A percentile compares a stretch with the other conserved stretches of the same genome.
phyloP scores from a whole-genome alignment of 2,797 vertebrate genomes.

The Linurgus olivaceus region DNA sequence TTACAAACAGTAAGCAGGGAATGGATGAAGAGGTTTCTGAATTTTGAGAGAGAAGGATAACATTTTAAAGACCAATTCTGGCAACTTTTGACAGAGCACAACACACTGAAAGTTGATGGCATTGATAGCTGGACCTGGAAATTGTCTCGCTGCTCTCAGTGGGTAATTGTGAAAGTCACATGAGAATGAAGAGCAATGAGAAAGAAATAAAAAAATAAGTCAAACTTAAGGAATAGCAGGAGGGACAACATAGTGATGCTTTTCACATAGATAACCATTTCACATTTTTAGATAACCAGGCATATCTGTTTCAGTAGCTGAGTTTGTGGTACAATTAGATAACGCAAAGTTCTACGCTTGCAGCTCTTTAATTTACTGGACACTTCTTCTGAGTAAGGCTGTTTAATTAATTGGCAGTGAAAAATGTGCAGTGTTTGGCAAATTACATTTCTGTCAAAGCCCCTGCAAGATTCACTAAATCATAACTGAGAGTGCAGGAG shows the following conservation, averaged over 20 bases:
- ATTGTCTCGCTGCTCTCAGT: background rate
- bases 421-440: slow-evolving; percentile 63
- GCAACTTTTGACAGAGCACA: background rate
- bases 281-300: background rate
- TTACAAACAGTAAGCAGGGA: background rate
- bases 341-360: slow-evolving; percentile 41
- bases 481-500: background rate
- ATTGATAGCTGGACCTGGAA: background rate
- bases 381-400: slow-evolving; percentile 22
- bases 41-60: background rate
- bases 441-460: slow-evolving; percentile 55
- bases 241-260: background rate
- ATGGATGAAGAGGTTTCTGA: background rate
- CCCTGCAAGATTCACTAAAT: slow-evolving; percentile 52
- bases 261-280: background rate
- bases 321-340: slow-evolving; percentile 55
- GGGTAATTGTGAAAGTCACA: background rate
- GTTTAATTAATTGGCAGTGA: slow-evolving; percentile 68
- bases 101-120: background rate
- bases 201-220: background rate
- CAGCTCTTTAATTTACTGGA: slow-evolving; percentile 62
- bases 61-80: background rate
- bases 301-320: slow-evolving; percentile 12
- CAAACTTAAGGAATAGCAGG: background rate
- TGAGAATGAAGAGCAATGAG: background rate